A percentile compares a stretch with the other conserved stretches of the same genome.
These are phyloP conservation scores for Myopa tessellatipennis DNA, from an alignment of 2,888 invertebrate genomes.

Conservation along the genomic window DNA sequence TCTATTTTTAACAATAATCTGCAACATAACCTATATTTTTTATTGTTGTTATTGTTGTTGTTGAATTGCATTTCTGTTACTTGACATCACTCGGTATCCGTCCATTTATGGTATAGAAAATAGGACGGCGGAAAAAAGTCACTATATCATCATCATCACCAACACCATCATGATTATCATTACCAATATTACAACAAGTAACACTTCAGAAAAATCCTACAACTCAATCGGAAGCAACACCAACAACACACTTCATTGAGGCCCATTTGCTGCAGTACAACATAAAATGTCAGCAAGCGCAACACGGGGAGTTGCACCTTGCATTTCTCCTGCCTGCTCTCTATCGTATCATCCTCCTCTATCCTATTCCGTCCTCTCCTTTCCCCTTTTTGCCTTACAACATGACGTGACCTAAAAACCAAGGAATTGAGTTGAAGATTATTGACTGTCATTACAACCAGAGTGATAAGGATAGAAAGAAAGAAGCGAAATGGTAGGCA, in stretches of 20 bases:
- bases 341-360: not conserved
- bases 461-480: not conserved
- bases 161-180: not conserved
- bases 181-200: not conserved
- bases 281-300: not conserved
- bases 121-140: not conserved
- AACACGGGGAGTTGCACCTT: not conserved
- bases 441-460: conserved; percentile 15
- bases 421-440: conserved; percentile 17
- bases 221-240: not conserved
- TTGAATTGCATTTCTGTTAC: not conserved
- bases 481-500: not conserved
- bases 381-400: not conserved
- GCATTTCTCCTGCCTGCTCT: not conserved
- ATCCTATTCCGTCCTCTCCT: not conserved
- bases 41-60: conserved; percentile 2
- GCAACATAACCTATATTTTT: conserved; percentile 32
- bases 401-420: conserved; percentile 29
- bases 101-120: conserved; percentile 5
- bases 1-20: conserved; percentile 30
- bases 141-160: not conserved
- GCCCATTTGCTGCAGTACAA: not conserved
- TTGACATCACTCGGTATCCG: conserved; percentile 24
- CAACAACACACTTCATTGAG: conserved; percentile 10
- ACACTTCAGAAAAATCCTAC: conserved; percentile 4